Conservation (phyloP, 64 coral and sea anemone genomes). For the Catalaphyllia jardinei region DNA sequence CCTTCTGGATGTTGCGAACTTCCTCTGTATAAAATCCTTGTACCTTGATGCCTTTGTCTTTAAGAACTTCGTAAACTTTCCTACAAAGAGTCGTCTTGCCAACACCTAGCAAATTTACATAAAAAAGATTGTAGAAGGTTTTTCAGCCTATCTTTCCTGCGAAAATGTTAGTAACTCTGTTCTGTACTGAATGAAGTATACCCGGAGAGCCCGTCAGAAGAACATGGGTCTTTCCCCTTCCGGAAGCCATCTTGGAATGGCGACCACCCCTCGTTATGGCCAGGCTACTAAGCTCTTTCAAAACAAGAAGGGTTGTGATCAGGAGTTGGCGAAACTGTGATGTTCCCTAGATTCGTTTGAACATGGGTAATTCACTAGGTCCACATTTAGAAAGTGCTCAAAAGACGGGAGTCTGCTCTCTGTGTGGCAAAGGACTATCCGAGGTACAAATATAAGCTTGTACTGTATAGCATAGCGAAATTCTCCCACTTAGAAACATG, state of each 20-base stretch:
- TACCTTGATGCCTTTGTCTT: conserved; percentile 42
- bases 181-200: not conserved
- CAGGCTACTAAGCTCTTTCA: conserved; percentile 15
- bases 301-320: not conserved
- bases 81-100: conserved; percentile 87
- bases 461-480: not conserved
- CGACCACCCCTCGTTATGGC: not conserved
- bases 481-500: no score
- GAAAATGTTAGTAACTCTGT: no score
- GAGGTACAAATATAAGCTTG: conserved; percentile 59
- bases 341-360: not conserved
- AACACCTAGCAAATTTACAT: conserved; percentile 30
- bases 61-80: conserved; percentile 65
- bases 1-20: conserved; percentile 38
- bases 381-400: conserved; percentile 91
- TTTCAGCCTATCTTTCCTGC: no score
- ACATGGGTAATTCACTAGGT: conserved; percentile 85
- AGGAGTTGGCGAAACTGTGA: not conserved
- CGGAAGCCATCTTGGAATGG: conserved; percentile 45
- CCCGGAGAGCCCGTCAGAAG: conserved; percentile 65
- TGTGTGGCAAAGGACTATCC: conserved; percentile 58
- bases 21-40: conserved; percentile 91
- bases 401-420: conserved; percentile 90
- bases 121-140: no score
- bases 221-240: conserved; percentile 8